A percentile compares a stretch with the other conserved stretches of the same genome.
Evolutionary conservation across 2,797 vertebrate genomes (phyloP).

Genomic region (Pipistrellus pygmaeus): DNA sequence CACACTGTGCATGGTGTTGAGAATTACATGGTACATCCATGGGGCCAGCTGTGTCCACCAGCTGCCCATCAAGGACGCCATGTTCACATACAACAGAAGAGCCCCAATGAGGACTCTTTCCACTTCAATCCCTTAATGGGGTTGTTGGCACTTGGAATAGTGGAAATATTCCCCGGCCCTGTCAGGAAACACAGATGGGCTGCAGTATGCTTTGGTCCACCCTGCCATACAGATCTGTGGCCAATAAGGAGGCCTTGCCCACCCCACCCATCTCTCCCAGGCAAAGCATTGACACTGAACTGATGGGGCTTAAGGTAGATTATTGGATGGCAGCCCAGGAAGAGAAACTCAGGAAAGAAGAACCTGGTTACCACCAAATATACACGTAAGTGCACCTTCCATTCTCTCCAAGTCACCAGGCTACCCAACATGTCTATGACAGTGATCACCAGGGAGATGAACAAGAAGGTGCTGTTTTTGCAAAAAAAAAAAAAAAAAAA

Average conservation of each 20-base stretch:
- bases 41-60: conserved; percentile 96
- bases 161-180: neutral
- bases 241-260: conserved; percentile 93
- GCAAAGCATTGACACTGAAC: conserved; percentile 36
- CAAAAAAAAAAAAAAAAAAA: no score
- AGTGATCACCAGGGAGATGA: no score
- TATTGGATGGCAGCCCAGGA: conserved; percentile 93
- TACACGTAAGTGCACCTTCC: no score
- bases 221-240: conserved; percentile 91
- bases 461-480: conserved; percentile 97
- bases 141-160: conserved; percentile 88
- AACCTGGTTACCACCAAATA: no score
- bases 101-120: conserved; percentile 98
- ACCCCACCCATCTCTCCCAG: conserved; percentile 69
- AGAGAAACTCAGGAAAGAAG: no score
- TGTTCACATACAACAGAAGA: conserved; percentile 98
- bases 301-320: conserved; percentile 98
- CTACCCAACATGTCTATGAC: no score
- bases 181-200: conserved; percentile 76
- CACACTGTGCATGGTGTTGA: conserved; percentile 92
- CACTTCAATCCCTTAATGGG: conserved; percentile 96
- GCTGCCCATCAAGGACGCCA: conserved; percentile 97
- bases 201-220: conserved; percentile 93
- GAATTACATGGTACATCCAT: conserved; percentile 96
- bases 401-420: no score